phyloP scores from a whole-genome alignment of 2,113 vertebrate genomes.

The Chamaea fasciata region DNA sequence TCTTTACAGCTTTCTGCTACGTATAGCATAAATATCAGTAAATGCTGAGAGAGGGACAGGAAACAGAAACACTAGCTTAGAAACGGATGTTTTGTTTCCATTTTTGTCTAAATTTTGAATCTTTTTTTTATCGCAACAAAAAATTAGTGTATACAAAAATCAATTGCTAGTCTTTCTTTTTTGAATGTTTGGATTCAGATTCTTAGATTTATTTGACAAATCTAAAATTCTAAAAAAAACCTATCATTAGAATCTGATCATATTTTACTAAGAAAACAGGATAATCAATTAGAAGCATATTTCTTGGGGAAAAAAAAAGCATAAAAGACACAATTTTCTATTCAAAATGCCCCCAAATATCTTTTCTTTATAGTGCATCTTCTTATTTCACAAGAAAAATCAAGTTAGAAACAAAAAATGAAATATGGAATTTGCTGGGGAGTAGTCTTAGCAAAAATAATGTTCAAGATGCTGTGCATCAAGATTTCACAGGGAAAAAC shows the following conservation, averaged over 20 bases:
- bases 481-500: neutral
- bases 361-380: neutral
- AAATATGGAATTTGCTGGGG: fast-evolving
- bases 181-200: neutral
- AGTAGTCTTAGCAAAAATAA: neutral
- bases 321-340: neutral
- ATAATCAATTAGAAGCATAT: neutral
- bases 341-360: neutral
- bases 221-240: neutral
- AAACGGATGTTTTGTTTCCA: neutral
- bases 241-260: neutral
- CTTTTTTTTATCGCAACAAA: neutral
- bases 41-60: neutral
- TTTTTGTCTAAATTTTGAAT: neutral
- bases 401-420: neutral
- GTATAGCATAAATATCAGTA: neutral
- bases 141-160: neutral
- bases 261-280: neutral
- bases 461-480: neutral
- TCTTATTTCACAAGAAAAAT: neutral
- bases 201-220: neutral
- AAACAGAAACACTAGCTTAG: neutral
- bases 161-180: neutral
- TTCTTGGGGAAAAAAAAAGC: neutral
- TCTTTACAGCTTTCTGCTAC: neutral